Evolutionary conservation across 2,797 vertebrate species (phyloP), one percentile per base, ranked within the genome.

Genomic region (Psittacula derbiana): DNA sequence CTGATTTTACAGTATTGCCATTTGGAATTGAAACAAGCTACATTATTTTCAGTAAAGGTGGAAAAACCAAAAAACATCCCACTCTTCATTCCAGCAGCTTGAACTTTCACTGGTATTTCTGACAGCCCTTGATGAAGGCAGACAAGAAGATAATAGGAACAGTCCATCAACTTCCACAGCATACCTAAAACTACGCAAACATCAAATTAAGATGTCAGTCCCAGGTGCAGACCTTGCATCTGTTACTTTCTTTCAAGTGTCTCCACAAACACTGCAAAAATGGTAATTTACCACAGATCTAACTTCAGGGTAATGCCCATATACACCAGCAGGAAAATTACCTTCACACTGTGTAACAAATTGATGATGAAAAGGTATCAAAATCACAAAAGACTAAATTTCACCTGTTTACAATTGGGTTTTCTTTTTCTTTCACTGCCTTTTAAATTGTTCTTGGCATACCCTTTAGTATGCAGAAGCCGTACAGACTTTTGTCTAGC

Each of bases 11-110:
- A 14, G 10, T 71, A 58, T 8, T 47, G 38, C 67, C 74, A 85
- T 43, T 86, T 78, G 91, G 85, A 67, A 91, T 67, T 85, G 90
- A 92, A 97, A 85, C 23, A 21, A 87, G 23, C n/a, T 81, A 74
- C 60, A 50, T 27, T 66, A 46, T 67, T 69, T 83, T 25, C 88
- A 87, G 60, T 10, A 65, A 90, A 89, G 36, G 20, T 58, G n/a
- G n/a, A 58, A n/a, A 11, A 6, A 28, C 65, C 60, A 25, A 61
- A 3, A 43, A 3, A 40, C 18, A 62, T 4, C 25, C 8, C 49
- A 20, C 21, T 55, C 40, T 66, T 88, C 36, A 85, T 71, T 81
- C 16, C 79, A 69, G 20, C 43, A 81, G 78, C 61, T 31, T 66
- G 73, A 85, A 88, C 72, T 81, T 79, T 36, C 79, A 12, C 36